Evolutionary conservation across 2,888 invertebrate genomes (phyloP).

Genomic region (Latrodectus elegans): DNA sequence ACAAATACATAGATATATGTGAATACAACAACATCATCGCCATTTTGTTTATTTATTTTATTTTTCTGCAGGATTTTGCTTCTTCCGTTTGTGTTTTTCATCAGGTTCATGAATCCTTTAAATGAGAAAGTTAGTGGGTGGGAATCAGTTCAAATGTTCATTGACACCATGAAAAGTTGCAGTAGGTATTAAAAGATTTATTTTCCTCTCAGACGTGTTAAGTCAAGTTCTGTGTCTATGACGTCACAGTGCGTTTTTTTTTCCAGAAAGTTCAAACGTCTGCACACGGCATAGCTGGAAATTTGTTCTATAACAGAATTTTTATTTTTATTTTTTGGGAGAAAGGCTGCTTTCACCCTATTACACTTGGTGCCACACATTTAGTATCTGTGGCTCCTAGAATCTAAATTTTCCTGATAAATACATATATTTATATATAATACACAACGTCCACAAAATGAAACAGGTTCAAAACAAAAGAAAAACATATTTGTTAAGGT

Average conservation of each 20-base stretch:
- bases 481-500: constrained; percentile 44
- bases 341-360: constrained; percentile 1
- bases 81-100: constrained; percentile 18
- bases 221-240: not conserved
- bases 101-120: constrained; percentile 36
- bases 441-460: constrained; percentile 63
- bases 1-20: constrained; percentile 64
- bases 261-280: constrained; percentile 8
- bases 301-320: not conserved
- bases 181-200: constrained; percentile 39
- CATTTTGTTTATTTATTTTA: not conserved
- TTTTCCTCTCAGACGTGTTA: constrained; percentile 1
- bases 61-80: constrained; percentile 7
- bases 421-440: constrained; percentile 58
- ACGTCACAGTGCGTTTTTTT: constrained; percentile 1
- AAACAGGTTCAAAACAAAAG: constrained; percentile 41
- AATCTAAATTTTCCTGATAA: constrained; percentile 58
- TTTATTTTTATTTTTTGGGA: not conserved
- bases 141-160: constrained; percentile 15
- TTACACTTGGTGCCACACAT: constrained; percentile 24
- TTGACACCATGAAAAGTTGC: constrained; percentile 33
- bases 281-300: not conserved
- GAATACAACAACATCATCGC: constrained; percentile 55
- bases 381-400: constrained; percentile 28
- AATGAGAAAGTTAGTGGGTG: constrained; percentile 25